A percentile compares a stretch with the other conserved stretches of the same genome.
These are phyloP conservation scores for Labeo catla DNA, from an alignment of 2,113 vertebrate species.

Conservation along the genomic window DNA sequence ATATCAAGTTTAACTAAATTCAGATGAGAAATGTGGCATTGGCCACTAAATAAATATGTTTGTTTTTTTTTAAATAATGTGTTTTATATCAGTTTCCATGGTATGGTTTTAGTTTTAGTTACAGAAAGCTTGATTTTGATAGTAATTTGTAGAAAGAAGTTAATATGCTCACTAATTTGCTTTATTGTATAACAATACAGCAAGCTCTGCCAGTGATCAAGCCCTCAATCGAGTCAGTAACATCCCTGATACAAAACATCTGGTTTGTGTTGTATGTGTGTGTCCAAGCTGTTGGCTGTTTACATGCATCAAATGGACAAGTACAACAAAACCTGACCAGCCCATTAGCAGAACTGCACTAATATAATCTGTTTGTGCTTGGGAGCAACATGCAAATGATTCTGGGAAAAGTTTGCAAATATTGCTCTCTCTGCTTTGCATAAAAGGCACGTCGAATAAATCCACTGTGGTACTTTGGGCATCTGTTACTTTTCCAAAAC, in stretches of 20 bases:
- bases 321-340: background rate
- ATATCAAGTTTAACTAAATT: too few relatives aligned
- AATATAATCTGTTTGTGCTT: background rate
- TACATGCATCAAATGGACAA: background rate
- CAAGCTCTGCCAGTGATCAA: background rate
- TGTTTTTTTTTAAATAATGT: too few relatives aligned
- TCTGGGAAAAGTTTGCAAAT: background rate
- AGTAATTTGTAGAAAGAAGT: background rate
- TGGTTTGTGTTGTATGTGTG: background rate
- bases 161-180: background rate
- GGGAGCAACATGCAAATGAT: background rate
- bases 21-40: too few relatives aligned
- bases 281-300: slow-evolving; percentile 7
- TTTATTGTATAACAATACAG: background rate
- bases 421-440: background rate
- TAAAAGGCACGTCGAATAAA: background rate
- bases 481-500: background rate
- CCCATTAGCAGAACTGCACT: background rate
- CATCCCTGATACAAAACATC: background rate
- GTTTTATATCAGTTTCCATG: too few relatives aligned
- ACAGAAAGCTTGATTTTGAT: background rate
- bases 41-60: background rate
- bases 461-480: background rate
- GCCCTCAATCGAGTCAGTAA: background rate
- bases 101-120: background rate